A percentile compares a stretch with the other conserved stretches of the same genome.
These are phyloP conservation scores for Lamellibrachia satsuma DNA, from an alignment of 2,888 invertebrate species.

Conservation along the genomic window DNA sequence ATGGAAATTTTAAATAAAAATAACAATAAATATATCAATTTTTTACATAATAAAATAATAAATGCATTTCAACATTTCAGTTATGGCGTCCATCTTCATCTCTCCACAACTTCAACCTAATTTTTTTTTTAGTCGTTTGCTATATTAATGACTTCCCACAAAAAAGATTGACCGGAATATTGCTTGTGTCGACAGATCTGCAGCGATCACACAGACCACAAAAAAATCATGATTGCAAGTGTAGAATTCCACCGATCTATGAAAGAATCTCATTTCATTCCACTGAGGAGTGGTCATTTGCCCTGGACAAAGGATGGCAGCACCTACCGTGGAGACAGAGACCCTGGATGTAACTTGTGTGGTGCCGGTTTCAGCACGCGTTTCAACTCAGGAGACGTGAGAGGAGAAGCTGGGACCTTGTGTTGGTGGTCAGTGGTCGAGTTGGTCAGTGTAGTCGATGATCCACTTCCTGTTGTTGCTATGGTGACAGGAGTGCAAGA, in stretches of 20 bases:
- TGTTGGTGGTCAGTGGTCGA: background rate
- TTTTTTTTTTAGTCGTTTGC: background rate
- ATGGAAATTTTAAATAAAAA: no score
- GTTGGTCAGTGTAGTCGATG: background rate
- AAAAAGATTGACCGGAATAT: no score
- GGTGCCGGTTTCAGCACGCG: background rate
- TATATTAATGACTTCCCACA: background rate
- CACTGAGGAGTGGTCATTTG: background rate
- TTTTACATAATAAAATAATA: no score
- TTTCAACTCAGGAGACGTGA: constrained; percentile 13
- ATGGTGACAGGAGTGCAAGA: background rate
- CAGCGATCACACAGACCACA: background rate
- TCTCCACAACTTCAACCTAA: background rate
- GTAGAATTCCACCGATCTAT: background rate
- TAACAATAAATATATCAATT: no score
- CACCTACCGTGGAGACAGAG: constrained; percentile 1
- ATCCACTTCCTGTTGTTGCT: background rate
- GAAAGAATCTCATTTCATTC: background rate
- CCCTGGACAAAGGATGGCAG: background rate
- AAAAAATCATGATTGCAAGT: background rate
- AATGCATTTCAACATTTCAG: no score
- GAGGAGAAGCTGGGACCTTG: background rate
- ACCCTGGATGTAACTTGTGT: background rate
- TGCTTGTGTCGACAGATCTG: background rate
- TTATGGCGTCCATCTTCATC: no score